Base-by-base conservation (phyloP, 35 echinoderm and acorn worm species). In the Ptychodera flava region DNA sequence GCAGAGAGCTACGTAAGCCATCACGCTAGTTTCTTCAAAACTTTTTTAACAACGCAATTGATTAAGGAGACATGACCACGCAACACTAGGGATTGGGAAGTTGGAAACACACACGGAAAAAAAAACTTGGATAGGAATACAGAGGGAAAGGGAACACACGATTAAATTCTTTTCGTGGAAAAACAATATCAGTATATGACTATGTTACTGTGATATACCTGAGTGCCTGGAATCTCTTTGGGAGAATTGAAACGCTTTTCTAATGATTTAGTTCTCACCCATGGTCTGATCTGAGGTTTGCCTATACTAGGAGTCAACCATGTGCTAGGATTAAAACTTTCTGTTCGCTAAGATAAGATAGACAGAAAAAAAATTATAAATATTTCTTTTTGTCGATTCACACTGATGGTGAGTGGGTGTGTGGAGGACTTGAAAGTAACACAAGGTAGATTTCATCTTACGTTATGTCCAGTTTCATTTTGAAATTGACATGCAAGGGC, bases 181-280 rank as follows among this genome's bases (percentile, higher is more conserved):
- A n/a, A n/a, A n/a, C n/a, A n/a, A n/a, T n/a, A n/a, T n/a, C n/a
- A n/a, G n/a, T n/a, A n/a, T n/a, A n/a, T n/a, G n/a, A n/a, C n/a
- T n/a, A n/a, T n/a, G n/a, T n/a, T n/a, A n/a, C n/a, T 64, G 45
- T 6, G 22, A 64, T 6, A 64, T 64, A 64, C 45, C 45, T 64
- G 6, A 64, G 45, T 64, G 45, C 45, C 45, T 64, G 45, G 45
- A 6, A 64, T 22, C 22, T 64, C 45, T 64, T 64, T 64, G 45
- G 45, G 45, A 64, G 79, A 84, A 45, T 93, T 79, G 80, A 97
- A 97, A 1, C 94, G 81, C 29, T 82, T 79, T 78, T 97, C 91
- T 27, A 97, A 81, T 15, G 91, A 88, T 37, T 90, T 97, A 32
- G 94, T 91, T 80, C 94, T 81, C 37, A 80, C 91, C 94, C 94